A percentile compares a stretch with the other conserved stretches of the same genome.
These are phyloP conservation scores for Cydia amplana DNA, from an alignment of 1,140 invertebrate genomes.

Conservation along the genomic window DNA sequence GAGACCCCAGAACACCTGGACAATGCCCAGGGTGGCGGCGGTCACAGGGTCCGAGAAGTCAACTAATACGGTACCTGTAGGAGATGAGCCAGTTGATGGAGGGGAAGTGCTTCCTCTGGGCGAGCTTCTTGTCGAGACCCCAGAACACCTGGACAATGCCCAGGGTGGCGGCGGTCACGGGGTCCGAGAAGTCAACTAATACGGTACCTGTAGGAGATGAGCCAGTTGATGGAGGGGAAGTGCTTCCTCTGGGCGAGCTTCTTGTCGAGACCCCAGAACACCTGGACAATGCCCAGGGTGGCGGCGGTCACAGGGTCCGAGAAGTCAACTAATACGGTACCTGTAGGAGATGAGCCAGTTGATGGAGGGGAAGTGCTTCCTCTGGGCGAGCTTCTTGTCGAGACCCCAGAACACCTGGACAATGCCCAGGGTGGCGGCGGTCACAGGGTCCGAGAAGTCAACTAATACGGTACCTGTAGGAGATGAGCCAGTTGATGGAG, in stretches of 20 bases:
- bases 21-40: constrained; percentile 98
- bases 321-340: constrained; percentile 96
- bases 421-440: constrained; percentile 98
- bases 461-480: constrained; percentile 94
- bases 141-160: constrained; percentile 99
- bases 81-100: constrained; percentile 99
- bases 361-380: constrained; percentile 99
- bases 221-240: constrained; percentile 99
- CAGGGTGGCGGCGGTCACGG: constrained; percentile 98
- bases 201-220: constrained; percentile 97
- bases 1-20: constrained; percentile 99
- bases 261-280: constrained; percentile 99
- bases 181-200: constrained; percentile 99
- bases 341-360: constrained; percentile 99
- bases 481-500: constrained; percentile 99
- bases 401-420: constrained; percentile 99
- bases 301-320: constrained; percentile 99
- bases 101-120: constrained; percentile 99
- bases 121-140: constrained; percentile 99
- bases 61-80: constrained; percentile 92
- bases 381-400: constrained; percentile 99
- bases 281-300: constrained; percentile 99
- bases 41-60: constrained; percentile 99
- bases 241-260: constrained; percentile 99
- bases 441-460: constrained; percentile 99